phyloP scores from a whole-genome alignment of 2,113 vertebrate species.

The Engystomops pustulosus region DNA sequence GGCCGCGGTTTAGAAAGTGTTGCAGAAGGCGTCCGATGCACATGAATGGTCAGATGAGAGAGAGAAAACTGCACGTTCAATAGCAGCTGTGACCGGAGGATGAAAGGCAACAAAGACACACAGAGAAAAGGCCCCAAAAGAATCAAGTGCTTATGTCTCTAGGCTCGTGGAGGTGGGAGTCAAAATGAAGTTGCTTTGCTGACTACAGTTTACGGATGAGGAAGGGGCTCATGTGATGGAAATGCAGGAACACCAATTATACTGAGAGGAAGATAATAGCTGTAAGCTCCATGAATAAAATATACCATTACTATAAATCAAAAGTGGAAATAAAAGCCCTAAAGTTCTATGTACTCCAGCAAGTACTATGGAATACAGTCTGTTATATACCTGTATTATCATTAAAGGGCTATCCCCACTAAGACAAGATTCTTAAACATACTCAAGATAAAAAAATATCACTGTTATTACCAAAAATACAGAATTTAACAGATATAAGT shows the following conservation, averaged over 20 bases:
- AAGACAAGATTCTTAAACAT: too few species aligned
- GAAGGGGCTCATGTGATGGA: constrained; percentile 44
- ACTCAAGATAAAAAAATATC: too few species aligned
- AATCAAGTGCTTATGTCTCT: constrained; percentile 70
- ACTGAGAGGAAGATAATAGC: constrained; percentile 5
- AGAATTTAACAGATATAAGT: too few species aligned
- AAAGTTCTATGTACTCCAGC: not conserved
- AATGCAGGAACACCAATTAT: not conserved
- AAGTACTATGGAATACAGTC: not conserved
- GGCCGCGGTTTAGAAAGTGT: constrained; percentile 72
- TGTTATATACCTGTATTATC: not conserved
- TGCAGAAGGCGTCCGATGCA: constrained; percentile 77
- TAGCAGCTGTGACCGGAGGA: constrained; percentile 76
- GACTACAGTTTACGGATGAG: constrained; percentile 30
- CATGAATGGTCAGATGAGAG: constrained; percentile 78
- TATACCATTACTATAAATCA: not conserved
- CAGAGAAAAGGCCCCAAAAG: constrained; percentile 69
- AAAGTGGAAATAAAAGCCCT: not conserved
- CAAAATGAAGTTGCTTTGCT: constrained; percentile 60
- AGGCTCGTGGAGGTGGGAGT: constrained; percentile 33
- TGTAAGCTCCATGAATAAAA: not conserved
- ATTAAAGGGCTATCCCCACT: too few species aligned
- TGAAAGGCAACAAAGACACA: constrained; percentile 81
- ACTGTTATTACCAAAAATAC: too few species aligned
- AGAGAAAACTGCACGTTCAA: constrained; percentile 73